Conservation (phyloP, 2,113 vertebrate genomes). For the Cervus canadensis region DNA sequence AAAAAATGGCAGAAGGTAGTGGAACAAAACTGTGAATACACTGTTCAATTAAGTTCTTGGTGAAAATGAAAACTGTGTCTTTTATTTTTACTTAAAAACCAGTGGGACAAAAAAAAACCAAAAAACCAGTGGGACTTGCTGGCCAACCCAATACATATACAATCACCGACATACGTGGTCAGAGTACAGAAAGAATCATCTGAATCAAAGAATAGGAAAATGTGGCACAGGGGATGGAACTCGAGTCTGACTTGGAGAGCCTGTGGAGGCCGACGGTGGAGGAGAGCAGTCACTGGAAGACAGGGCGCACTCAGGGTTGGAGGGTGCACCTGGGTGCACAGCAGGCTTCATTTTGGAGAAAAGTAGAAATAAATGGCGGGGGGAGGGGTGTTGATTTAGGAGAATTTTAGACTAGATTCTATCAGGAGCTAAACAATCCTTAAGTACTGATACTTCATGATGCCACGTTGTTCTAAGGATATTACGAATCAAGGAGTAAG, state of each 20-base stretch:
- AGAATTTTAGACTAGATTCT: neutral
- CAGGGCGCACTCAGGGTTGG: rapidly evolving
- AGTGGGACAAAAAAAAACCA: no score
- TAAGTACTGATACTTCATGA: neutral
- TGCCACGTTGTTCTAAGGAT: neutral
- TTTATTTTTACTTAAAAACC: neutral
- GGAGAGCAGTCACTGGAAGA: neutral
- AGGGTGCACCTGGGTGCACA: rapidly evolving
- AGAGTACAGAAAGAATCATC: neutral
- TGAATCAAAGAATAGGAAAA: neutral
- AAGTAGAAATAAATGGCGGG: neutral
- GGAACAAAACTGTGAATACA: neutral
- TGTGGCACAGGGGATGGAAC: neutral
- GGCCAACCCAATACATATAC: neutral
- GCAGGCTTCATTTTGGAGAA: neutral
- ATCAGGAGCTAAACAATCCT: neutral
- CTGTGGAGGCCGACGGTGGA: rapidly evolving
- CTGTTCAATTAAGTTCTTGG: neutral
- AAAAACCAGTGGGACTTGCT: neutral
- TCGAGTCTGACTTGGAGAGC: no score
- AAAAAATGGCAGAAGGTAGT: neutral
- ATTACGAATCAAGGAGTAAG: neutral
- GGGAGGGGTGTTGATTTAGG: neutral
- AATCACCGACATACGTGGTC: neutral
- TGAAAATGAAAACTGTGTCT: neutral